Conservation (phyloP, 1,140 invertebrate genomes). For the Diuraphis noxia region DNA sequence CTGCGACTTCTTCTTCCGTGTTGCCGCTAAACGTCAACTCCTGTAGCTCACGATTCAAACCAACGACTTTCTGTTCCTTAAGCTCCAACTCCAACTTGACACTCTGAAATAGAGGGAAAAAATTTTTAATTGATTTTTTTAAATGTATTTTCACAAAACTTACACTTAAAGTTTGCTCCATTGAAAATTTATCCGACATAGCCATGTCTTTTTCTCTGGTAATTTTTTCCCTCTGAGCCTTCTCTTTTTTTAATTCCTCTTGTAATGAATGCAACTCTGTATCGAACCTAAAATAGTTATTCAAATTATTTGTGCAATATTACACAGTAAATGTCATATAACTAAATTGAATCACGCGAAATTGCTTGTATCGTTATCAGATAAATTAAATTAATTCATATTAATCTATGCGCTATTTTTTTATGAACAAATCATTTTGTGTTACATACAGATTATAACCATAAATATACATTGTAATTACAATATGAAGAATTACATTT, state of each 20-base stretch:
- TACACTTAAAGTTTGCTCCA: constrained; percentile 84
- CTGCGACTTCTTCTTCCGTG: constrained; percentile 83
- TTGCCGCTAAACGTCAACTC: constrained; percentile 80
- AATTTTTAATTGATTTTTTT: neutral
- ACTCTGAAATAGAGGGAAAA: constrained; percentile 66
- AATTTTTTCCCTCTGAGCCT: constrained; percentile 75
- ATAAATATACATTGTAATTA: neutral
- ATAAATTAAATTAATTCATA: neutral
- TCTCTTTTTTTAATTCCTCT: constrained; percentile 82
- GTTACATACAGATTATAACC: neutral
- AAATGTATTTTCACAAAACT: constrained; percentile 59
- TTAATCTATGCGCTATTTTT: neutral
- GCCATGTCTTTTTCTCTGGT: constrained; percentile 81
- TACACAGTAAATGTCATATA: neutral
- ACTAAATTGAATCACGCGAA: neutral
- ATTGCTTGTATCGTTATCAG: neutral
- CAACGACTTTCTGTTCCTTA: constrained; percentile 79
- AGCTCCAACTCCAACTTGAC: constrained; percentile 82
- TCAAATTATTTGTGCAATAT: neutral
- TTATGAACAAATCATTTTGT: neutral
- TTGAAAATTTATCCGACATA: constrained; percentile 79
- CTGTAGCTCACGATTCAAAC: constrained; percentile 79
- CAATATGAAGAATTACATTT: neutral
- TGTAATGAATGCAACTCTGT: constrained; percentile 80
- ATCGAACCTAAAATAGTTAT: constrained; percentile 71